Percentiles rank a stretch among this genome's conserved stretches.
Evolutionary conservation across 2,113 vertebrate genomes (phyloP).

Genomic region (Xyliphius kryptos): DNA sequence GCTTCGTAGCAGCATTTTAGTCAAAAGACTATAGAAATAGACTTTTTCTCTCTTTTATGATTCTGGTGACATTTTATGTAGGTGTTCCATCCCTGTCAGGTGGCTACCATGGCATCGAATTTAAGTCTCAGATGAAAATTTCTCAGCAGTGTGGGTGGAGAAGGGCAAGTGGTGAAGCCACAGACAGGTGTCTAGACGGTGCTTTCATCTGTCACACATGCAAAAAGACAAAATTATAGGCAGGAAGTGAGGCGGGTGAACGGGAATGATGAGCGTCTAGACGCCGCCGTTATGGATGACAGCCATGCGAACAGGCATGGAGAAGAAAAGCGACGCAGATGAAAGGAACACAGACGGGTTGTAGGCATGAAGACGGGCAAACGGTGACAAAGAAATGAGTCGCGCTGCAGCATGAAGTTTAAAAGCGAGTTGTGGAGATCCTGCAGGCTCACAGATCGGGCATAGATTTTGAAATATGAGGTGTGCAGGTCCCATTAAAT

Average conservation of each 20-base stretch:
- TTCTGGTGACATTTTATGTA: not conserved
- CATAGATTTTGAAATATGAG: slow-evolving; percentile 6
- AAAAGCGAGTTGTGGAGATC: slow-evolving; percentile 3
- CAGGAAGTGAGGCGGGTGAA: slow-evolving; percentile 13
- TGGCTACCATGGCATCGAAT: not conserved
- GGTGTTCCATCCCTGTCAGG: not conserved
- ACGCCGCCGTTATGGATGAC: slow-evolving; percentile 21
- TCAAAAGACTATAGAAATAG: too few species aligned
- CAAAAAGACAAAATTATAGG: slow-evolving; percentile 28
- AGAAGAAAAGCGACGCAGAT: not conserved
- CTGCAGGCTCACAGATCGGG: not conserved
- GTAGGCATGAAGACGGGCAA: not conserved
- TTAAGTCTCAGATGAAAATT: not conserved
- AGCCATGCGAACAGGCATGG: not conserved
- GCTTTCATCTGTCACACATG: slow-evolving; percentile 3
- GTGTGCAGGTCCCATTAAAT: slow-evolving; percentile 2
- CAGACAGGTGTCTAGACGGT: slow-evolving; percentile 34
- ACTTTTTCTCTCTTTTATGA: not conserved
- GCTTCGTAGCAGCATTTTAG: too few species aligned
- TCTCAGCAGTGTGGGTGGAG: not conserved
- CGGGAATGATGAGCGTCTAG: slow-evolving; percentile 31
- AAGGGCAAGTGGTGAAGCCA: not conserved
- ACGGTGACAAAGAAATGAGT: slow-evolving; percentile 4
- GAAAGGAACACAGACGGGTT: not conserved
- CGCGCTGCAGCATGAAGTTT: not conserved